Evolutionary conservation across 2,113 vertebrate species (phyloP), one percentile per base, ranked within the genome.

Genomic region (Oceanodroma tethys): DNA sequence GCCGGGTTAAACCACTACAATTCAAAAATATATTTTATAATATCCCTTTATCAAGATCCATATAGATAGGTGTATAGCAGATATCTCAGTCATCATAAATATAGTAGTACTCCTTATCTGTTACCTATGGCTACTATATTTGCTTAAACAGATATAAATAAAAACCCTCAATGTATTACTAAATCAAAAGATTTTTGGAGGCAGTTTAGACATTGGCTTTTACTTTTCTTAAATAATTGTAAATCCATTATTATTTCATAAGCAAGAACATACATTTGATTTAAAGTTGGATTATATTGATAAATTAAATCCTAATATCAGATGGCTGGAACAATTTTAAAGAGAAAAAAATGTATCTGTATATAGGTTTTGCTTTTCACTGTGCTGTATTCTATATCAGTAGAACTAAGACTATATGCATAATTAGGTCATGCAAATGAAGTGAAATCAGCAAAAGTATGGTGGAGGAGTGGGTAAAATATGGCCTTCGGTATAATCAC

Each of bases 371-470:
- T 70, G 32, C 38, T 91, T 75, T 62, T 43, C 98, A 98, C 96
- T 97, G 95, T 98, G 96, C 96, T 95, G 86, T 96, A 96, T 97
- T 94, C 86, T 17, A 30, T 93, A 96, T 98, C 98, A 93, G 95
- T 97, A 98, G 98, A 99, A 99, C 98, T 99, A 99, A 99, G 98
- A 97, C 98, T 96, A 96, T 98, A 98, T 98, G 97, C 97, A 98
- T 98, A 97, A 98, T 98, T 97, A 99, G 98, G 98, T 97, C 96
- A 98, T 99, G 98, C 98, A 99, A 99, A 99, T 99, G 90, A 98
- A 99, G 98, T 98, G 98, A 99, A 99, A 99, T 99, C 97, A 98
- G 98, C 97, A 98, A 98, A 98, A 98, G 98, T 97, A 93, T 98
- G 92, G 97, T 98, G 98, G 95, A 96, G 97, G 96, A 89, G 97